phyloP scores from a whole-genome alignment of 2,888 invertebrate species.

The Drosophila mercatorum region DNA sequence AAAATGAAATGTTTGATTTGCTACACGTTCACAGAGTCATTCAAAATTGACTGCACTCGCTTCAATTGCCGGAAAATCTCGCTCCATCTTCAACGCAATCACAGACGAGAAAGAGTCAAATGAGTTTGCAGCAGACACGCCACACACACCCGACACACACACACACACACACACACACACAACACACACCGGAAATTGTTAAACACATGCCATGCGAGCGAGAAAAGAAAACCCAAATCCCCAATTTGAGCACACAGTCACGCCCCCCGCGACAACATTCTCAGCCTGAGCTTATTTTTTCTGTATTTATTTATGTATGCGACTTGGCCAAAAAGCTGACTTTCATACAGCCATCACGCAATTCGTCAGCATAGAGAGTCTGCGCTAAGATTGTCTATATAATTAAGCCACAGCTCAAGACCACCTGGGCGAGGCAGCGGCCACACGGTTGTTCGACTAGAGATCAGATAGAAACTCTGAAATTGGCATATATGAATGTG shows the following conservation, averaged over 20 bases:
- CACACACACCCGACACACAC: conserved; percentile 45
- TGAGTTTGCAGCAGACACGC: conserved; percentile 59
- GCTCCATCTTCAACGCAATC: conserved; percentile 32
- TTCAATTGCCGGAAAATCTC: conserved; percentile 76
- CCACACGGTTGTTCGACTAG: neutral
- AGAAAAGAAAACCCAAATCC: conserved; percentile 31
- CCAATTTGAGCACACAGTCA: conserved; percentile 55
- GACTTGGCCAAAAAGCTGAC: conserved; percentile 12
- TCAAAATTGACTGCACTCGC: conserved; percentile 55
- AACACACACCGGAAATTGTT: conserved; percentile 34
- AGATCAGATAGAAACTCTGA: neutral
- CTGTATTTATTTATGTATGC: neutral
- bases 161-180: conserved; percentile 19
- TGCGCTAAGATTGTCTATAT: neutral
- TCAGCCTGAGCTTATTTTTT: conserved; percentile 12
- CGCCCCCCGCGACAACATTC: conserved; percentile 37
- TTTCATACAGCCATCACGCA: conserved; percentile 24
- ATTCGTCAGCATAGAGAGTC: neutral
- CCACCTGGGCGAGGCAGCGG: neutral
- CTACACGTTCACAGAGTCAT: conserved; percentile 45
- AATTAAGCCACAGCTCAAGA: neutral
- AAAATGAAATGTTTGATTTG: conserved; percentile 70
- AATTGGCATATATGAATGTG: too few species aligned
- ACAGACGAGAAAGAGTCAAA: conserved; percentile 29
- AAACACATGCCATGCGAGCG: conserved; percentile 37